Base-by-base conservation (phyloP, 2,797 vertebrate genomes). In the Scarus forsteni region DNA sequence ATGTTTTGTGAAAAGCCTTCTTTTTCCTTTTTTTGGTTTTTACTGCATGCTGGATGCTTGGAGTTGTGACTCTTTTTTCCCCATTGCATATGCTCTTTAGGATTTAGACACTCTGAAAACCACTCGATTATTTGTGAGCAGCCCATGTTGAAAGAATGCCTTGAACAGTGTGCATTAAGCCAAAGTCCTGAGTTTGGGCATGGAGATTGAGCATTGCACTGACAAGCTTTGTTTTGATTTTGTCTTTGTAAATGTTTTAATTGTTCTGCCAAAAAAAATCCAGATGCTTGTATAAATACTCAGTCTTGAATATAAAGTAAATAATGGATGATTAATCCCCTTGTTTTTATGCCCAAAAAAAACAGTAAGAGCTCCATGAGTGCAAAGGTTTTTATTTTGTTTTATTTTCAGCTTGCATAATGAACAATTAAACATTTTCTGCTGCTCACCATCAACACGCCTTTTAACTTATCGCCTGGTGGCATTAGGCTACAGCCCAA, bases 401-500 rank as follows among this genome's bases (percentile, higher is more conserved):
- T 39, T 19, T 66, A 63, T 19, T 46, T 66, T n/a, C 65, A n/a
- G 79, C 77, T 81, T 79, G 56, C 35, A 39, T 81, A 34, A 69
- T 64, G 70, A 77, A 69, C 48, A 40, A 62, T 81, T 40, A 73
- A 59, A 43, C 76, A 50, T 85, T 73, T 73, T 78, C 60, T 88
- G 77, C 83, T 87, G 85, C 81, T 82, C 73, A 67, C 70, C 76
- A 74, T 87, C 16, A 80, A 77, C 79, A 79, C 70, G 80, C 79
- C 79, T 90, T 85, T 76, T 56, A 76, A 83, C 73, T 75, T 66
- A 70, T 89, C 80, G 87, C 71, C 77, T 67, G 74, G 80, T 86
- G 88, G 89, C 85, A 81, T 87, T 87, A 89, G 85, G 88, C 87
- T 90, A 79, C 79, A 81, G 86, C 84, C 91, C 92, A 93, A 92